phyloP scores from a whole-genome alignment of 2,113 vertebrate species.

The Catharus minimus region DNA sequence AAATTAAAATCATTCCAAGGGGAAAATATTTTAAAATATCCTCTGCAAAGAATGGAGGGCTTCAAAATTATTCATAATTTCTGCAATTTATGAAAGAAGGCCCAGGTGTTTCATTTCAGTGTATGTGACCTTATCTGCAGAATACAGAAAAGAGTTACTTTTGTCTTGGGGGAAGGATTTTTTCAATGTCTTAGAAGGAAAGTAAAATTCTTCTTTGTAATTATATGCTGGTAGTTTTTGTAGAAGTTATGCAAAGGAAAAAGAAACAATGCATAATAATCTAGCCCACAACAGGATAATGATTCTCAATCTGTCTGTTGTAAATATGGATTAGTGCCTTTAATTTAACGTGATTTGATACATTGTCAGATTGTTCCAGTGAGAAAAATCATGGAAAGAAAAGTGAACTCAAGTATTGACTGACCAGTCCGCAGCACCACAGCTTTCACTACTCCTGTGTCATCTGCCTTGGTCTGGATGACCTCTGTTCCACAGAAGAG shows the following conservation, averaged over 20 bases:
- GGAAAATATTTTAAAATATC: not conserved
- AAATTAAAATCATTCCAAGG: not conserved
- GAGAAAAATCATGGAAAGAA: not conserved
- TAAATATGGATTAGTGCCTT: not conserved
- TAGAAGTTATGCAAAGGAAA: not conserved
- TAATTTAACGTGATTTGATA: not conserved
- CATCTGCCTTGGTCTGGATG: conserved; percentile 71
- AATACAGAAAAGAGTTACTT: not conserved
- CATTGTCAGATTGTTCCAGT: not conserved
- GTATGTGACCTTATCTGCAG: not conserved
- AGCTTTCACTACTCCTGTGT: conserved; percentile 54
- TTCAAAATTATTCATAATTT: not conserved
- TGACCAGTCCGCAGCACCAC: conserved; percentile 79
- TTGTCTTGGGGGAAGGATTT: not conserved
- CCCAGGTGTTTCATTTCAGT: not conserved
- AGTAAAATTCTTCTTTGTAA: not conserved
- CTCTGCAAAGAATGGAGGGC: not conserved
- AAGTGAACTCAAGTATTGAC: not conserved
- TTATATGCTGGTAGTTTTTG: not conserved
- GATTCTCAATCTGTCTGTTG: not conserved
- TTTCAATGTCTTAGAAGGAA: not conserved
- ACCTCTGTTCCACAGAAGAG: conserved; percentile 83
- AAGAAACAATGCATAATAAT: not conserved
- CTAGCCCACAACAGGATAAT: not conserved
- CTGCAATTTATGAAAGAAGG: not conserved